Percentiles rank a stretch among this genome's conserved stretches.
These are phyloP conservation scores for cattle (Bos taurus) DNA, from an alignment of 2,113 vertebrate species.

Conservation along the genomic window ARS-UCD2.0 NC_037329.1:96312001-96312500, in stretches of 20 bases:
- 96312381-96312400: not conserved
- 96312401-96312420: not conserved
- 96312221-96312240: not conserved
- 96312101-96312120: constrained; percentile 23
- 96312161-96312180: constrained; percentile 18
- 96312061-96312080: constrained; percentile 27
- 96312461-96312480: not conserved
- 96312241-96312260: constrained; percentile 5
- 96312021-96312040: not conserved
- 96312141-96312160: constrained; percentile 14
- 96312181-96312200: constrained; percentile 18
- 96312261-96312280: constrained; percentile 16
- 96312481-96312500: not conserved
- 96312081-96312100: not conserved
- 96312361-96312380: not conserved
- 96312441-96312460: not conserved
- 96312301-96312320: constrained; percentile 2
- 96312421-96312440: not conserved
- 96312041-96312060: not conserved
- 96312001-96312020: not conserved
- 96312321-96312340: not conserved
- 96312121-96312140: not conserved
- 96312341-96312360: not conserved
- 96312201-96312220: constrained; percentile 35
- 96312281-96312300: not conserved